A percentile compares a stretch with the other conserved stretches of the same genome.
phyloP scores from a whole-genome alignment of 2,113 vertebrate species.

The Gila orcuttii region DNA sequence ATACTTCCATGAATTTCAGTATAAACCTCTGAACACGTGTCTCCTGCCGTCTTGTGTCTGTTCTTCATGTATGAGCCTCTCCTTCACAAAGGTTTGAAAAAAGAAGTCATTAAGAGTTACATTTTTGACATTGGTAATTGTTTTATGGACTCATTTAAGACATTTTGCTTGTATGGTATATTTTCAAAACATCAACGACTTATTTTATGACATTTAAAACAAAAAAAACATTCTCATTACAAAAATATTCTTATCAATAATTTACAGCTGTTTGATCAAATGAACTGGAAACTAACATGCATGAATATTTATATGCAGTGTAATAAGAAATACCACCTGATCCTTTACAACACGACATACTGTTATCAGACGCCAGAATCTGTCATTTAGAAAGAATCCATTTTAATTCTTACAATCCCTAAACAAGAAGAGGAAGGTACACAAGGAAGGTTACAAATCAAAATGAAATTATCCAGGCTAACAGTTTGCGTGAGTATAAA shows the following conservation, averaged over 20 bases:
- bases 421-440: no score
- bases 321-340: neutral
- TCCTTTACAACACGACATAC: neutral
- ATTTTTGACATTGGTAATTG: neutral
- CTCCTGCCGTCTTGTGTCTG: slow-evolving; percentile 26
- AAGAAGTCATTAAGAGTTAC: neutral
- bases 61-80: slow-evolving; percentile 23
- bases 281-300: neutral
- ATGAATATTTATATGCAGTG: neutral
- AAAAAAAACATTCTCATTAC: no score
- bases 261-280: neutral
- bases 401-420: neutral
- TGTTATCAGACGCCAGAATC: neutral
- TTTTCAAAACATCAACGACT: neutral
- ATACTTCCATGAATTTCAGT: slow-evolving; percentile 89
- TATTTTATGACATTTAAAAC: no score
- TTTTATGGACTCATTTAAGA: neutral
- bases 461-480: neutral
- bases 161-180: neutral
- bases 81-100: neutral
- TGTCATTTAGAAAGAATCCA: neutral
- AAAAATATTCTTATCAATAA: no score
- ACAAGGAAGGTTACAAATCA: no score
- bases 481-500: neutral
- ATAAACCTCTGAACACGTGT: slow-evolving; percentile 81